These are phyloP conservation scores for Microdon myrmicae DNA, from an alignment of 2,888 invertebrate species.

Conservation along the genomic window DNA sequence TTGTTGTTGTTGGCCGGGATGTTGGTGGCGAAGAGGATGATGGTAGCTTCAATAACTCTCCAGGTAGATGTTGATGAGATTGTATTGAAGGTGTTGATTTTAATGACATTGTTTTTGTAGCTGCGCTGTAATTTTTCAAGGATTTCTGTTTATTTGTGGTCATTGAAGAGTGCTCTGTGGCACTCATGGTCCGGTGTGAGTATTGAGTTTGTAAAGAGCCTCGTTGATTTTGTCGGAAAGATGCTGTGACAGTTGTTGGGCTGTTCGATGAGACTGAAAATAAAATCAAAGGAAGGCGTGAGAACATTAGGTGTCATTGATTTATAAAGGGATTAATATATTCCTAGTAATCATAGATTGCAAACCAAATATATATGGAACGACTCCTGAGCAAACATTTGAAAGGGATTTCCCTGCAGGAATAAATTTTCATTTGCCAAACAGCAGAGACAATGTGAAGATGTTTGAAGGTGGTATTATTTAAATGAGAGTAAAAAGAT, in stretches of 20 bases:
- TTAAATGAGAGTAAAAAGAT: too few species aligned
- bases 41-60: slow-evolving; percentile 27
- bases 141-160: slow-evolving; percentile 43
- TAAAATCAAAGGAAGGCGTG: too few species aligned
- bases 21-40: slow-evolving; percentile 36
- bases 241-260: slow-evolving; percentile 55
- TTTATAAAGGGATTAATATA: too few species aligned
- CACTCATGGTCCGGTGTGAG: slow-evolving; percentile 28
- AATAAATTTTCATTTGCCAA: too few species aligned
- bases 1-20: slow-evolving; percentile 15
- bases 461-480: too few species aligned
- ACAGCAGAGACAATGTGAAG: too few species aligned
- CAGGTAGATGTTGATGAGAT: slow-evolving; percentile 18
- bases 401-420: too few species aligned
- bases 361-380: too few species aligned
- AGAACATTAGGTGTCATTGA: not conserved
- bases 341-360: too few species aligned
- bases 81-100: slow-evolving; percentile 9
- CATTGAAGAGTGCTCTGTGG: slow-evolving; percentile 27
- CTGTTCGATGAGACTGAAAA: slow-evolving; percentile 57
- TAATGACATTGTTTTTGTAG: slow-evolving; percentile 39
- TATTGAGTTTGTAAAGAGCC: slow-evolving; percentile 33
- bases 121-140: slow-evolving; percentile 32
- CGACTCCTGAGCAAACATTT: too few species aligned
- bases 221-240: slow-evolving; percentile 50